Evolutionary conservation across 1,140 invertebrate species (phyloP).

Genomic region (Oppia nitens): DNA sequence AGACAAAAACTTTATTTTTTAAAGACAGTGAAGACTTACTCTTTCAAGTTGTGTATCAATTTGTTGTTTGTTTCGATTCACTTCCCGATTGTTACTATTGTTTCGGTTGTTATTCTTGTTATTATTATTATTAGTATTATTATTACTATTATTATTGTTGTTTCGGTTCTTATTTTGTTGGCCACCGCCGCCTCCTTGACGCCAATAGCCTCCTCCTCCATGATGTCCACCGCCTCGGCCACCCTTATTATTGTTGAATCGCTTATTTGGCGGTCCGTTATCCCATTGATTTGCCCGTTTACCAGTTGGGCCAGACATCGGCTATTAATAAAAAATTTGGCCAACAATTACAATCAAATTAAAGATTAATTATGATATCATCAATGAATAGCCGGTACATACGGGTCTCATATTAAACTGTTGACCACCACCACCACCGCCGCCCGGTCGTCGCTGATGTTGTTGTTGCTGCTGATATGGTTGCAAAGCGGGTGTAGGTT

Average conservation of each 20-base stretch:
- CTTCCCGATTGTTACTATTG: not conserved
- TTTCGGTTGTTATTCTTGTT: too few relatives aligned
- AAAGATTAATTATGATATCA: not conserved
- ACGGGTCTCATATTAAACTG: not conserved
- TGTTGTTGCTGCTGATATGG: not conserved
- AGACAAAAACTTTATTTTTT: too few relatives aligned
- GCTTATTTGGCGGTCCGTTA: not conserved
- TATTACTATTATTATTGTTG: not conserved
- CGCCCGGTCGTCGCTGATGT: not conserved
- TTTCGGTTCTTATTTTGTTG: not conserved
- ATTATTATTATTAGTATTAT: too few relatives aligned
- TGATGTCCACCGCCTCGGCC: not conserved
- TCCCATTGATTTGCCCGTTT: not conserved
- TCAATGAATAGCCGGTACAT: too few relatives aligned
- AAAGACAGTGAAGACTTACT: not conserved
- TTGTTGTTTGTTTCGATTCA: not conserved
- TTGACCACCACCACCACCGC: too few relatives aligned
- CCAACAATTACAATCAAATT: not conserved
- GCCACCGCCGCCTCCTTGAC: not conserved
- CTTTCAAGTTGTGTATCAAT: not conserved
- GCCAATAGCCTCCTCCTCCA: not conserved
- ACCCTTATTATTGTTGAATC: not conserved
- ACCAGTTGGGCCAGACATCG: not conserved
- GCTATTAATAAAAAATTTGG: not conserved
- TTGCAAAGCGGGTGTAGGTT: not conserved